A percentile compares a stretch with the other conserved stretches of the same genome.
phyloP scores from a whole-genome alignment of 2,113 vertebrate species.

The Cynopterus brachyotis region DNA sequence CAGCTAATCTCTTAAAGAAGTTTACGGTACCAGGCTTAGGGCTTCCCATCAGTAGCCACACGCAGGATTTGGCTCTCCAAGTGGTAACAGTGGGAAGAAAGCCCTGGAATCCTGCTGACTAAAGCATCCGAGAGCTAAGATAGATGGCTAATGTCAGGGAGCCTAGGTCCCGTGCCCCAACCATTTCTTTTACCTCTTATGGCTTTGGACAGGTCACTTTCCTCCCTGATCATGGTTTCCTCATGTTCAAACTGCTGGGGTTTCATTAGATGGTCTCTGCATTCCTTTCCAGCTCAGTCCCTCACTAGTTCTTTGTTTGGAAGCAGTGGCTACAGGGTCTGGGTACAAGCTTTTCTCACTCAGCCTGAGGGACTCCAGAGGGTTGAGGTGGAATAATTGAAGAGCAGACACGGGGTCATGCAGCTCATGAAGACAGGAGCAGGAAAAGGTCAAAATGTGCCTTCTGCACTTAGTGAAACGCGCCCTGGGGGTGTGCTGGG shows the following conservation, averaged over 20 bases:
- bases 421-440: neutral
- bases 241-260: neutral
- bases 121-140: neutral
- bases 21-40: neutral
- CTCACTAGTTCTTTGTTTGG: neutral
- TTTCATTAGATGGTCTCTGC: neutral
- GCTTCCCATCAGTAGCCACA: neutral
- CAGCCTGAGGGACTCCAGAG: accelerated
- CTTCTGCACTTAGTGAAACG: neutral
- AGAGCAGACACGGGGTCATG: neutral
- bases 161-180: neutral
- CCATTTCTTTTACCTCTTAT: accelerated
- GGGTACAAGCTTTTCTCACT: neutral
- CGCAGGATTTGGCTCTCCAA: neutral
- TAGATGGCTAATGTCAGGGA: neutral
- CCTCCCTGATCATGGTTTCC: neutral
- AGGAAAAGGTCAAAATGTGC: neutral
- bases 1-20: neutral
- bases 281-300: neutral
- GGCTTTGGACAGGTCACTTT: neutral
- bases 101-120: neutral
- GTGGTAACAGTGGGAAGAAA: neutral
- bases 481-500: neutral
- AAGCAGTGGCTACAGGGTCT: neutral
- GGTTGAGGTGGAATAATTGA: neutral